These are phyloP conservation scores for Ophthalmolycus amberensis DNA, from an alignment of 2,113 vertebrate species.

Conservation along the genomic window DNA sequence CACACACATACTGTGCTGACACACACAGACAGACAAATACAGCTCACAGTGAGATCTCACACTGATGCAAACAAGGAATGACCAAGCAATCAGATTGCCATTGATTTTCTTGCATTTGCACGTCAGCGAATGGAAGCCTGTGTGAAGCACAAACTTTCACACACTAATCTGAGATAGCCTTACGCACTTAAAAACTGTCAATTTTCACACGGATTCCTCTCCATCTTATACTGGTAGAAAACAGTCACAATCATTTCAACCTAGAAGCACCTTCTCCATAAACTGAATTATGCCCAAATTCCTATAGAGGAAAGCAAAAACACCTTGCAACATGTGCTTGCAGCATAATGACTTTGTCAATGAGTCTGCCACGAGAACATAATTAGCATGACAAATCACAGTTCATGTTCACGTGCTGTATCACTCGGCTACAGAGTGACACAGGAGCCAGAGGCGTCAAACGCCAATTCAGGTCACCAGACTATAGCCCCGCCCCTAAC, in stretches of 20 bases:
- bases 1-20: background rate
- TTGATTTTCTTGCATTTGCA: background rate
- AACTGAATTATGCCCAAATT: background rate
- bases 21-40: background rate
- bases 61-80: conserved; percentile 20
- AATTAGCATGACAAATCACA: conserved; percentile 3
- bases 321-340: background rate
- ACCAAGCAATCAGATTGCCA: conserved; percentile 7
- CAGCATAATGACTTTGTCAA: conserved; percentile 6
- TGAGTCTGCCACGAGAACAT: background rate
- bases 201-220: background rate
- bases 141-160: background rate
- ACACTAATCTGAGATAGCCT: background rate
- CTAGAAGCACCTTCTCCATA: background rate
- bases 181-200: background rate
- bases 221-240: background rate
- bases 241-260: background rate
- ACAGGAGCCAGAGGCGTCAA: conserved; percentile 48
- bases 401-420: background rate
- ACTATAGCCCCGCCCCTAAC: conserved; percentile 31
- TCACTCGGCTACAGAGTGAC: conserved; percentile 9
- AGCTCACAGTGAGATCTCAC: conserved; percentile 17
- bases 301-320: background rate
- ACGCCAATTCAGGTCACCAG: conserved; percentile 65
- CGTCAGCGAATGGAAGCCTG: background rate